phyloP scores from a whole-genome alignment of 2,113 vertebrate species.

The Rhombomys opimus region DNA sequence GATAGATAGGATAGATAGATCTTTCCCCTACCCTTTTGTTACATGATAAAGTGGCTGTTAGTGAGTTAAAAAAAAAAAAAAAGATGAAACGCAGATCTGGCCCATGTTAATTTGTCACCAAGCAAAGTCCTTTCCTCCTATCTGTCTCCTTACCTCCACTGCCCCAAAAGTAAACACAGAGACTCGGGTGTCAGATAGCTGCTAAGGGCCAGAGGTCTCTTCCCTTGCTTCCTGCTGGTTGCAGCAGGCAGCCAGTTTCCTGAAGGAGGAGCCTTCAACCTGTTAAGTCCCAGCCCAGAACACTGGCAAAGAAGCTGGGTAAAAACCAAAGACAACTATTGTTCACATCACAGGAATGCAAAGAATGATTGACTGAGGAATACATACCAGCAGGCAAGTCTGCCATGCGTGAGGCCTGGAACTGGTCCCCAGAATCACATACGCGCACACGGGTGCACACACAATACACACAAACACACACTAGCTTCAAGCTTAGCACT shows the following conservation, averaged over 20 bases:
- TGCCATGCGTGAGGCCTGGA: background rate
- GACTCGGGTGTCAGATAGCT: background rate
- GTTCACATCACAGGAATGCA: conserved; percentile 13
- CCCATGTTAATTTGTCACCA: background rate
- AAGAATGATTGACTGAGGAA: background rate
- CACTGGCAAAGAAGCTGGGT: background rate
- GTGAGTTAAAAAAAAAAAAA: background rate
- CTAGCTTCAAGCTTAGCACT: background rate
- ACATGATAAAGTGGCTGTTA: conserved; percentile 25
- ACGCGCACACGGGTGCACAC: background rate
- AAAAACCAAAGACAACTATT: conserved; percentile 6
- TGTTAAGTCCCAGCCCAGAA: background rate
- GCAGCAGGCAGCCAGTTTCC: background rate
- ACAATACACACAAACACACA: background rate
- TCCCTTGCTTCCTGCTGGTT: background rate
- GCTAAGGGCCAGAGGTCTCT: background rate
- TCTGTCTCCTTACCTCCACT: background rate
- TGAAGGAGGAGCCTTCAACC: background rate
- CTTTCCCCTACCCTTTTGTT: background rate
- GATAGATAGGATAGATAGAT: background rate
- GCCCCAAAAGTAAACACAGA: background rate
- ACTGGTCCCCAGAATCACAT: background rate
- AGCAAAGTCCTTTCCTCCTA: background rate
- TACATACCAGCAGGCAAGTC: background rate
- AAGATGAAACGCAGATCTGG: background rate